Conservation (phyloP, 2,888 invertebrate species). For the Eilema caniola region DNA sequence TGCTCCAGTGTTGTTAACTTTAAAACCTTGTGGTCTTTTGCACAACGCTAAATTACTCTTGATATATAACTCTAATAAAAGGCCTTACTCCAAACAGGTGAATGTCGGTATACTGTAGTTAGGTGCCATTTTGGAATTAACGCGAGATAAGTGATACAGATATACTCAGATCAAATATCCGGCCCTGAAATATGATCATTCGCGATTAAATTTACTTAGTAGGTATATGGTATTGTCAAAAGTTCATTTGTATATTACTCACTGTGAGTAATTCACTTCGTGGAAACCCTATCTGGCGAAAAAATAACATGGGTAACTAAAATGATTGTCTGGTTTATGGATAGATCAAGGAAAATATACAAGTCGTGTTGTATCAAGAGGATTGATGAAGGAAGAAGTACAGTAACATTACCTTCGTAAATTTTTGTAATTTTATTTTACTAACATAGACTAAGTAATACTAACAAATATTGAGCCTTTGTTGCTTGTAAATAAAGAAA, state of each 20-base stretch:
- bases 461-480: too few relatives aligned
- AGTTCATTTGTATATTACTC: too few relatives aligned
- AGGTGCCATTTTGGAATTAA: conserved; percentile 16
- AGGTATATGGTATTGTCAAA: background rate
- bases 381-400: too few relatives aligned
- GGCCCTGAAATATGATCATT: conserved; percentile 33
- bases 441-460: too few relatives aligned
- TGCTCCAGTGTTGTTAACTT: background rate
- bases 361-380: too few relatives aligned
- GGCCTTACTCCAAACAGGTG: conserved; percentile 19
- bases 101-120: conserved; percentile 31
- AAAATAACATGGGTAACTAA: background rate
- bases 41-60: conserved; percentile 15
- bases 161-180: conserved; percentile 27
- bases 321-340: too few relatives aligned
- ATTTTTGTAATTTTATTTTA: too few relatives aligned
- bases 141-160: conserved; percentile 25
- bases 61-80: background rate
- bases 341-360: too few relatives aligned
- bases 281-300: background rate
- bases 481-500: too few relatives aligned
- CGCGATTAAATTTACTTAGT: conserved; percentile 20
- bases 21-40: conserved; percentile 1
- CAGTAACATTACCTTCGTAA: too few relatives aligned
- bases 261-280: background rate